A percentile compares a stretch with the other conserved stretches of the same genome.
phyloP scores from a whole-genome alignment of 2,888 invertebrate genomes.

The Cybosia mesomella region DNA sequence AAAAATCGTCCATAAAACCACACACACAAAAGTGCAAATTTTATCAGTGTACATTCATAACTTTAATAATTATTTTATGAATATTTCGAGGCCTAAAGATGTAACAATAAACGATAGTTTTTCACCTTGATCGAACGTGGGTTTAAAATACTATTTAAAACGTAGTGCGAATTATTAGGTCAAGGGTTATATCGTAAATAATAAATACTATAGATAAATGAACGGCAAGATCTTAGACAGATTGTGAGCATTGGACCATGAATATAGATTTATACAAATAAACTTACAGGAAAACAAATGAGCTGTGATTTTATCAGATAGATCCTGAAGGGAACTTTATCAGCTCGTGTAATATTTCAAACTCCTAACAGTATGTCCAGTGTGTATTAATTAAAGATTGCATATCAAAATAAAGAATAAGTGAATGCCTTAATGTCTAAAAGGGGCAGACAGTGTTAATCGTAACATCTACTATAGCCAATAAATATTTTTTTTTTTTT shows the following conservation, averaged over 20 bases:
- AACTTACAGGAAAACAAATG: not conserved
- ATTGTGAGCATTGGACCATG: not conserved
- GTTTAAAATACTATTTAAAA: not conserved
- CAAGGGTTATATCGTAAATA: not conserved
- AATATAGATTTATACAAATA: not conserved
- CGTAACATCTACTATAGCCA: not conserved
- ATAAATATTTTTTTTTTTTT: no score
- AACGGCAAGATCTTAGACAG: not conserved
- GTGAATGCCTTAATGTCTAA: no score
- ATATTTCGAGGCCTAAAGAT: not conserved
- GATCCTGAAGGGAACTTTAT: not conserved
- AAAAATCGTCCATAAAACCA: no score
- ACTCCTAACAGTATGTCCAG: not conserved
- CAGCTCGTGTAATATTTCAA: not conserved
- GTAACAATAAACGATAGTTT: not conserved
- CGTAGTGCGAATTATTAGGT: not conserved
- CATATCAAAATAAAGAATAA: not conserved
- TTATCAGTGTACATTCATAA: no score
- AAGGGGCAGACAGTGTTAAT: not conserved
- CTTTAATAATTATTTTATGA: no score
- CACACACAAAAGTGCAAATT: no score
- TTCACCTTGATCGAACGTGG: not conserved
- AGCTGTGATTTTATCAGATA: not conserved
- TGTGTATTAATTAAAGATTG: not conserved
- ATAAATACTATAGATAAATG: not conserved